These are phyloP conservation scores for Zaprionus obscuricornis DNA, from an alignment of 2,888 invertebrate genomes.

Conservation along the genomic window DNA sequence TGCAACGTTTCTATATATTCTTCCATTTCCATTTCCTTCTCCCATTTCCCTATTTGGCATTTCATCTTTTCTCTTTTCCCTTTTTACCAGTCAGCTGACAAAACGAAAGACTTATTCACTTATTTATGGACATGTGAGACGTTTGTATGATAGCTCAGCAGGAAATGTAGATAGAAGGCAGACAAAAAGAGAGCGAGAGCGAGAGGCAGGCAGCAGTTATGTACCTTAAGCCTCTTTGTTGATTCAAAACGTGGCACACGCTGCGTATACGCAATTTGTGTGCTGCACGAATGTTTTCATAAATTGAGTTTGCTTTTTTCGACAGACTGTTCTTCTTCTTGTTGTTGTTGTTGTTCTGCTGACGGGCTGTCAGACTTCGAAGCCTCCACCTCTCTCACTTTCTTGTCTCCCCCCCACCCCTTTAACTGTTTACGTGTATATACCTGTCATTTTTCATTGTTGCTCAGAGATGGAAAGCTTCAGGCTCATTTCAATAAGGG, in stretches of 20 bases:
- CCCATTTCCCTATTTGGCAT: no score
- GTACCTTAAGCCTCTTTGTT: slow-evolving; percentile 22
- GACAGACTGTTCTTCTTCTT: slow-evolving; percentile 61
- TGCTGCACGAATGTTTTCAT: slow-evolving; percentile 65
- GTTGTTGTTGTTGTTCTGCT: slow-evolving; percentile 11
- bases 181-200: no score
- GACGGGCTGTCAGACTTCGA: slow-evolving; percentile 35
- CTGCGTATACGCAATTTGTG: slow-evolving; percentile 68
- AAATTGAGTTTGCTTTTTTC: slow-evolving; percentile 74
- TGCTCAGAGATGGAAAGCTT: slow-evolving; percentile 23
- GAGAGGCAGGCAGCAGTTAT: not conserved
- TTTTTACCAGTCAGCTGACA: no score
- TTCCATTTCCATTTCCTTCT: no score
- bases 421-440: not conserved
- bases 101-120: slow-evolving; percentile 41
- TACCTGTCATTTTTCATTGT: slow-evolving; percentile 53
- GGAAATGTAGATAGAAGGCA: no score
- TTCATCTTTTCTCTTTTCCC: no score
- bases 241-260: slow-evolving; percentile 49
- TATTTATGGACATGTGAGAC: slow-evolving; percentile 42
- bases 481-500: slow-evolving; percentile 63
- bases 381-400: not conserved
- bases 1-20: slow-evolving; percentile 7
- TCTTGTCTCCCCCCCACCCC: no score
- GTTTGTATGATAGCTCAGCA: slow-evolving; percentile 27